Conservation (phyloP, 2,888 invertebrate species). For the Syrista parreyssii region DNA sequence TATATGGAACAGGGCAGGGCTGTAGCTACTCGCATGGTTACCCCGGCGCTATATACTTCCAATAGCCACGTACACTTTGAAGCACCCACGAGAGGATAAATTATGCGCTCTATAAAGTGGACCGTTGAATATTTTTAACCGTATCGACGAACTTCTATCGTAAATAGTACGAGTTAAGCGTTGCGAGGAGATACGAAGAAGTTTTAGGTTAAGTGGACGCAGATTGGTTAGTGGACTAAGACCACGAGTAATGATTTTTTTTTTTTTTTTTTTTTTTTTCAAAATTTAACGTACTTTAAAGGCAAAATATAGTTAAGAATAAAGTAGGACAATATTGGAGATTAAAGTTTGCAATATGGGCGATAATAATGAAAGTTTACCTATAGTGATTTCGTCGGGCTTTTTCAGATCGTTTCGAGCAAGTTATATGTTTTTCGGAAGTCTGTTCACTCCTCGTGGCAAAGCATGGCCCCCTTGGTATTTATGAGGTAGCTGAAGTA, state of each 20-base stretch:
- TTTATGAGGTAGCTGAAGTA: background rate
- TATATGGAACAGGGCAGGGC: background rate
- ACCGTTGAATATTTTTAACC: background rate
- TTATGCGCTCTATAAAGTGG: slow-evolving; percentile 1
- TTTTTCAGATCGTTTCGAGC: background rate
- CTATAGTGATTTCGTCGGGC: too few species aligned
- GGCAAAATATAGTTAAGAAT: too few species aligned
- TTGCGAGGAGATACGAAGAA: background rate
- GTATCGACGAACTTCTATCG: background rate
- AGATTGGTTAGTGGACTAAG: background rate
- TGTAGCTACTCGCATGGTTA: background rate
- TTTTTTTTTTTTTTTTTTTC: too few species aligned
- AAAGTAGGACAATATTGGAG: too few species aligned
- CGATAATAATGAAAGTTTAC: too few species aligned
- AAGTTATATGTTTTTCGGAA: background rate
- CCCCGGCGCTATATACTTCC: background rate
- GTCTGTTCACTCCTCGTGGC: background rate
- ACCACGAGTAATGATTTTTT: background rate
- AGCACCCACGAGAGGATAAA: slow-evolving; percentile 1
- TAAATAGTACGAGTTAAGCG: background rate
- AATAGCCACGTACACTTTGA: background rate
- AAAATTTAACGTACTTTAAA: too few species aligned
- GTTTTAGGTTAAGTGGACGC: background rate
- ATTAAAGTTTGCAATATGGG: background rate
- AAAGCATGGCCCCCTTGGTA: background rate